Evolutionary conservation across 2,113 vertebrate genomes (phyloP).

Genomic region (Sturnira hondurensis): DNA sequence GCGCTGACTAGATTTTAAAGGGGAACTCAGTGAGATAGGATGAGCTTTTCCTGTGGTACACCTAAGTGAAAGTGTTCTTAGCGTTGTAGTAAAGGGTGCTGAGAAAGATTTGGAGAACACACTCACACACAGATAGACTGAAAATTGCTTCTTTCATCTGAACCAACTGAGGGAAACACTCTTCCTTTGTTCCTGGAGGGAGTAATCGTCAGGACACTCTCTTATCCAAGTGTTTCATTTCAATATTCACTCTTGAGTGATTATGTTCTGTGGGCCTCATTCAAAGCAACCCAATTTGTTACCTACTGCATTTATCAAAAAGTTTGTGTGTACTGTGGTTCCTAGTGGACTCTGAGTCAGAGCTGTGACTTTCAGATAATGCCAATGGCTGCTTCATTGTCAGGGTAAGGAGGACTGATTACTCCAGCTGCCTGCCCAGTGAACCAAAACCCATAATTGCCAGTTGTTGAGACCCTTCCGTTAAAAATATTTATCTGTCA

Average conservation of each 20-base stretch:
- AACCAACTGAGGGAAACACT: background rate
- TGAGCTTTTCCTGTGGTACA: background rate
- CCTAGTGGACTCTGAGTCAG: too few species aligned
- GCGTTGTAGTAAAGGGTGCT: background rate
- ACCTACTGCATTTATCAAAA: background rate
- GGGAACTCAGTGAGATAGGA: background rate
- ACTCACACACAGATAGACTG: too few species aligned
- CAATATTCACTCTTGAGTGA: background rate
- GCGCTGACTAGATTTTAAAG: background rate
- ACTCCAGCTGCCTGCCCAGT: background rate
- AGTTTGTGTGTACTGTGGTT: rapidly evolving
- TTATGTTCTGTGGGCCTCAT: background rate
- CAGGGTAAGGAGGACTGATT: background rate
- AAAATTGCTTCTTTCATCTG: background rate
- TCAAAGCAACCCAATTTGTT: background rate
- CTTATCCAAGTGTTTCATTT: background rate
- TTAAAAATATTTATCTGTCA: background rate
- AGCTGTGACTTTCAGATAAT: background rate
- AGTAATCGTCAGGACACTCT: background rate
- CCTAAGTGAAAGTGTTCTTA: background rate
- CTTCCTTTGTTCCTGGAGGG: background rate
- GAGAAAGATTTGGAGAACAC: background rate
- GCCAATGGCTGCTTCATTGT: background rate
- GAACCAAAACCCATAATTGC: background rate
- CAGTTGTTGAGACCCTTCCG: background rate